Percentiles rank a stretch among this genome's conserved stretches.
Evolutionary conservation across 2,797 vertebrate genomes (phyloP).

Genomic region (Tangara arthus): DNA sequence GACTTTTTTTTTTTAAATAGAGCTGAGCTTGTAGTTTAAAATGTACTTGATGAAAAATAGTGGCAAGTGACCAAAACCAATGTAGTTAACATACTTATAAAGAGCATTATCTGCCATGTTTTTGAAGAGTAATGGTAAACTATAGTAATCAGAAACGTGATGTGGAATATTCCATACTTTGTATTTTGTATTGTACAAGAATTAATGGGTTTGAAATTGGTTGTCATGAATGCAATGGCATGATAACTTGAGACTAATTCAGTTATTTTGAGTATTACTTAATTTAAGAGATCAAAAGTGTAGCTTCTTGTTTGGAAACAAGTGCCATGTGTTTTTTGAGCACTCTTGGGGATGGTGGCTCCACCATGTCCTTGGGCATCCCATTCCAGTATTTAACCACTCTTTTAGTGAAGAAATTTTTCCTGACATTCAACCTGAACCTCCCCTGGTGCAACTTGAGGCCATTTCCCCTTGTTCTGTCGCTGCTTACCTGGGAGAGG

Average conservation of each 20-base stretch:
- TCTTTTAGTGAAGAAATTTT: background rate
- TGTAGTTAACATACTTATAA: background rate
- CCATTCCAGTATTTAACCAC: background rate
- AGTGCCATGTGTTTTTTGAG: background rate
- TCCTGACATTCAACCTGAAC: background rate
- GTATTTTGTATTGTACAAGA: constrained; percentile 39
- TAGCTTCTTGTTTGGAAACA: constrained; percentile 35
- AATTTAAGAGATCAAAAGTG: constrained; percentile 3
- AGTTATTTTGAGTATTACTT: constrained; percentile 42
- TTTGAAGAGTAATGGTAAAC: constrained; percentile 38
- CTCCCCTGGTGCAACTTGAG: background rate
- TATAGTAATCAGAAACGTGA: constrained; percentile 36
- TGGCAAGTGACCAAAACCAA: constrained; percentile 15
- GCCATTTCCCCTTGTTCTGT: background rate
- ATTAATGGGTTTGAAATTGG: constrained; percentile 28
- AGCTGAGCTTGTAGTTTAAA: background rate
- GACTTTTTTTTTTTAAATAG: background rate
- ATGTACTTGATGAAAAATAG: background rate
- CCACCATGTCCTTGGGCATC: background rate
- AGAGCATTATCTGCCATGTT: constrained; percentile 14
- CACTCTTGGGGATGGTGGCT: background rate
- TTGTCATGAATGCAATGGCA: constrained; percentile 19
- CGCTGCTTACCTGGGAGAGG: background rate
- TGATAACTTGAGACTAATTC: constrained; percentile 10
- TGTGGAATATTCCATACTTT: constrained; percentile 33